Conservation (phyloP, 1,140 invertebrate genomes). For the Drosophila punjabiensis region DNA sequence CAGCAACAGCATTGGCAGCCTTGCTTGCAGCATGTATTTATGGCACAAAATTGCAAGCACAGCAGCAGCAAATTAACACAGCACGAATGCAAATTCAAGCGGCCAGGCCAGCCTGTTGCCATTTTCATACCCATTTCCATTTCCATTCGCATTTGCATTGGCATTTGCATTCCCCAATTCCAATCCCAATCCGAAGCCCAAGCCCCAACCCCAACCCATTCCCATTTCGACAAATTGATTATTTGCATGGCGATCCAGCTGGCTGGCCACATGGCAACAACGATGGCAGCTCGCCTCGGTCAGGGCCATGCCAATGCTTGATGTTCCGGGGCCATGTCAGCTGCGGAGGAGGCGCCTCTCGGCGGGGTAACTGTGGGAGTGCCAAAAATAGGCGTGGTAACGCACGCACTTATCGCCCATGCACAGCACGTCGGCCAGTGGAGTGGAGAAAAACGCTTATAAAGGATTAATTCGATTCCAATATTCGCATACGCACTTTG, state of each 20-base stretch:
- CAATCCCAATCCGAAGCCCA: slow-evolving; percentile 9
- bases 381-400: slow-evolving; percentile 58
- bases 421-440: slow-evolving; percentile 69
- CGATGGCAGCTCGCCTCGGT: slow-evolving; percentile 57
- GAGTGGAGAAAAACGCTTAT: slow-evolving; percentile 81
- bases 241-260: slow-evolving; percentile 36
- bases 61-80: slow-evolving; percentile 80
- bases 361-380: not conserved
- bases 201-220: not conserved
- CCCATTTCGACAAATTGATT: slow-evolving; percentile 52
- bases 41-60: slow-evolving; percentile 77
- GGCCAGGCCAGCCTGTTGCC: slow-evolving; percentile 70
- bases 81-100: slow-evolving; percentile 55
- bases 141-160: slow-evolving; percentile 5
- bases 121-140: slow-evolving; percentile 29
- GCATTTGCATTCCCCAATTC: slow-evolving; percentile 17
- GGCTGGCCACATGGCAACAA: slow-evolving; percentile 37
- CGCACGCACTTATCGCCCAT: slow-evolving; percentile 75
- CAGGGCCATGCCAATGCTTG: slow-evolving; percentile 65
- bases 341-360: not conserved
- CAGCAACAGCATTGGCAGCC: slow-evolving; percentile 4
- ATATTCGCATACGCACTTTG: slow-evolving; percentile 61
- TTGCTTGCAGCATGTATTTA: slow-evolving; percentile 63
- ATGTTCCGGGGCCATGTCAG: slow-evolving; percentile 22
- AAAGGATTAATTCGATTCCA: slow-evolving; percentile 82